Conservation (phyloP, 2,113 vertebrate species). For the Sebastes schlegelii region DNA sequence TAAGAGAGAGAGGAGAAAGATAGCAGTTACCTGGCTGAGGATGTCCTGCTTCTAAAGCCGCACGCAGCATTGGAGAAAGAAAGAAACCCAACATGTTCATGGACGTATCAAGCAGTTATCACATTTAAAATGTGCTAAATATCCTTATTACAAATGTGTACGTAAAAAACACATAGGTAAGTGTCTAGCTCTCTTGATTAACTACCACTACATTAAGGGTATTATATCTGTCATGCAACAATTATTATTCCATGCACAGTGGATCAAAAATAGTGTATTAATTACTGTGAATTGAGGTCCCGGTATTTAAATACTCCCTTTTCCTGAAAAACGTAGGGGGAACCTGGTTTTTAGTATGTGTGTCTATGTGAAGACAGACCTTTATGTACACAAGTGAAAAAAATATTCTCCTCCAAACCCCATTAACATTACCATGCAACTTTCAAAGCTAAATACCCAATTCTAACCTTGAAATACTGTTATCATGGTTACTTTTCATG, state of each 20-base stretch:
- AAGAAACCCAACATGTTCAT: constrained; percentile 34
- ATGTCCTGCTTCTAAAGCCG: constrained; percentile 92
- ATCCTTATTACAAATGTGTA: neutral
- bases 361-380: neutral
- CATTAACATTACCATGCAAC: neutral
- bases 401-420: neutral
- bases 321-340: neutral
- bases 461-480: neutral
- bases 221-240: neutral
- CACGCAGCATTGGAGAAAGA: constrained; percentile 64
- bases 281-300: neutral
- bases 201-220: neutral
- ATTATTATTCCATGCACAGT: neutral
- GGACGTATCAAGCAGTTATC: neutral
- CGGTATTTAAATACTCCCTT: neutral
- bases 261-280: neutral
- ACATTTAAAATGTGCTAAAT: neutral
- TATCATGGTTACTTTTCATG: neutral
- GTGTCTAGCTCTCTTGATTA: neutral
- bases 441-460: neutral
- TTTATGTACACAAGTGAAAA: neutral
- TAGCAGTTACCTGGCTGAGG: constrained; percentile 91
- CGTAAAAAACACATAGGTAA: neutral
- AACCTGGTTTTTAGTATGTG: neutral
- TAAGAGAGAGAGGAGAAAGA: neutral